These are phyloP conservation scores for Ictalurus punctatus DNA, from an alignment of 2,113 vertebrate species.

Conservation along the genomic window DNA sequence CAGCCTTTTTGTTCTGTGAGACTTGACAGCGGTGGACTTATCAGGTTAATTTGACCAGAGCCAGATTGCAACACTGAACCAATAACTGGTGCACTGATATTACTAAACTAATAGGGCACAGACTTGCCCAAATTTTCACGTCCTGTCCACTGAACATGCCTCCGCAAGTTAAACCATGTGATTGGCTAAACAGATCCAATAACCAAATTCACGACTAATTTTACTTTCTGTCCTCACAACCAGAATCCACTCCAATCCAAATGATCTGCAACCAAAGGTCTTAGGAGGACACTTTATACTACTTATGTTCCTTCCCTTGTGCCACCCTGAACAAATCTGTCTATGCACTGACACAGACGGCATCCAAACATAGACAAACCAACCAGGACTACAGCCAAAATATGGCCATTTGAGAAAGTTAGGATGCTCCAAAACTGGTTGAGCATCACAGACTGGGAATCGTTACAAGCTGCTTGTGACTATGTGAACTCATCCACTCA, in stretches of 20 bases:
- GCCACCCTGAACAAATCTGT: neutral
- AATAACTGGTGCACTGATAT: neutral
- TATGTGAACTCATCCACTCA: neutral
- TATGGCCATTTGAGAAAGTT: neutral
- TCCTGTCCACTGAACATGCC: neutral
- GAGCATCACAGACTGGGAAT: conserved; percentile 1
- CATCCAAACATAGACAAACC: neutral
- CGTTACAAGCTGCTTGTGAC: neutral
- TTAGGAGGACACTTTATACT: neutral
- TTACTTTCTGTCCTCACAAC: neutral
- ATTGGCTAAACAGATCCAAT: neutral
- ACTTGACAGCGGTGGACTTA: neutral
- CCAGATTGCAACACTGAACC: neutral
- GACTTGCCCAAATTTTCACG: neutral
- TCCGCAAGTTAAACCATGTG: neutral
- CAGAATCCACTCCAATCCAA: neutral
- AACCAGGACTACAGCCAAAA: conserved; percentile 7
- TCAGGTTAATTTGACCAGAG: neutral
- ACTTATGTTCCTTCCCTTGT: neutral
- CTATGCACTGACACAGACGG: neutral
- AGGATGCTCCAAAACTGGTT: neutral
- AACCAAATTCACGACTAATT: neutral
- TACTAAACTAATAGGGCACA: neutral
- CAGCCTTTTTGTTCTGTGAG: neutral
- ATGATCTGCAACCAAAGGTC: neutral